A percentile compares a stretch with the other conserved stretches of the same genome.
These are phyloP conservation scores for Coelinius sp. DNA, from an alignment of 2,888 invertebrate species.

Conservation along the genomic window DNA sequence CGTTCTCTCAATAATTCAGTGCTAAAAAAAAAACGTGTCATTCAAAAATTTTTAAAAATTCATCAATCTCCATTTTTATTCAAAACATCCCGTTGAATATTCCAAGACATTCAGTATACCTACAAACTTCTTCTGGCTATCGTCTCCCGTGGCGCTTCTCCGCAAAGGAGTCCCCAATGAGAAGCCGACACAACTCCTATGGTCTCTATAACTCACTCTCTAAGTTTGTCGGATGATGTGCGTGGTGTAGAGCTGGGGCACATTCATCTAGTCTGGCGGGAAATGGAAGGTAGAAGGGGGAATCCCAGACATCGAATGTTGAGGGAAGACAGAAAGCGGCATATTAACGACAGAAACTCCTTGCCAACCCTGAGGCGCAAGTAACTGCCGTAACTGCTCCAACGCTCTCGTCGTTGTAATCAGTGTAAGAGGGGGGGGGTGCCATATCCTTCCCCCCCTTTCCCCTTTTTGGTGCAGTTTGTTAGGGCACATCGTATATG, in stretches of 20 bases:
- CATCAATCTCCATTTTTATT: too few relatives aligned
- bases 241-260: background rate
- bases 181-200: background rate
- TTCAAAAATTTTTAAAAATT: background rate
- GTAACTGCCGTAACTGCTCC: constrained; percentile 29
- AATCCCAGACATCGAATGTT: background rate
- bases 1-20: too few relatives aligned
- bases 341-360: constrained; percentile 8
- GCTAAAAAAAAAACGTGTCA: too few relatives aligned
- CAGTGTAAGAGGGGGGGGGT: constrained; percentile 19
- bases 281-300: background rate
- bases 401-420: constrained; percentile 23
- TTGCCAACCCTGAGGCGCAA: background rate
- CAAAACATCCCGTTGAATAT: background rate
- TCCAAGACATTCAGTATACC: background rate
- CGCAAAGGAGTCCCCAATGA: background rate
- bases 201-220: background rate
- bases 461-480: constrained; percentile 15
- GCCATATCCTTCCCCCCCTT: background rate
- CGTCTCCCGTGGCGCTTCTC: background rate
- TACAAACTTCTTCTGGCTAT: background rate
- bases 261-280: background rate
- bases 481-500: constrained; percentile 29
- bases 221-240: constrained; percentile 4
- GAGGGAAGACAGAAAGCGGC: background rate